Evolutionary conservation across 2,888 invertebrate genomes (phyloP), one percentile per base, ranked within the genome.

Genomic region (Pecten maximus): DNA sequence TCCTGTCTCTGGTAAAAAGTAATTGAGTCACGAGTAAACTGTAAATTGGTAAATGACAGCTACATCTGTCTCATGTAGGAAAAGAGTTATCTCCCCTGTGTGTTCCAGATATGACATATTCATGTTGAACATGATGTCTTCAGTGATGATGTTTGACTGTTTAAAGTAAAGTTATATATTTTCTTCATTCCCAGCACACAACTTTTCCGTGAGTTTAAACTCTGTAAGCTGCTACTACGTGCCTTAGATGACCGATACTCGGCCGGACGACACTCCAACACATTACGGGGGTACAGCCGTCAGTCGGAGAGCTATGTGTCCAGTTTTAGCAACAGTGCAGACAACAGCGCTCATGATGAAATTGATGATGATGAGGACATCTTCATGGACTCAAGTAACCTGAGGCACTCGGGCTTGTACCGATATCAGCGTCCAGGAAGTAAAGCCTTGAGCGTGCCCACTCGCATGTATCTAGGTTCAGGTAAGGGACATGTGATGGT

Each of bases 201-300:
- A 88, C 92, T 96, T 50, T 97, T 96, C 93, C 94, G 97, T 16
- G 96, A 97, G 91, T 94, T 96, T 90, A 97, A 97, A 92, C 93
- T 97, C 88, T 96, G 96, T 92, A 96, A 96, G 93, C 94, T 96
- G 86, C 92, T 97, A 40, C 93, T 96, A 40, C 95, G 96, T 10
- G 95, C 96, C 12, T 93, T 97, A 39, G 96, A 96, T 89, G 96
- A 96, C 88, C 91, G 96, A 15, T 94, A 94, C 60, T 96, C 95
- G 0, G 95, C 95, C 4, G 95, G 96, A 91, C 94, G 94, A 8
- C 95, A 94, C 2, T 95, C 95, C 40, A 96, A 95, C 91, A 94
- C 94, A 90, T 92, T 96, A 28, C 94, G 96, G 15, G 96, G 96
- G 15, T 96, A 96, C 94, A 96, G 96, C 89, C 95, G 96, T 10